These are phyloP conservation scores for Halocynthia aurantium DNA, from an alignment of 23 tunicate species.

Conservation along the genomic window DNA sequence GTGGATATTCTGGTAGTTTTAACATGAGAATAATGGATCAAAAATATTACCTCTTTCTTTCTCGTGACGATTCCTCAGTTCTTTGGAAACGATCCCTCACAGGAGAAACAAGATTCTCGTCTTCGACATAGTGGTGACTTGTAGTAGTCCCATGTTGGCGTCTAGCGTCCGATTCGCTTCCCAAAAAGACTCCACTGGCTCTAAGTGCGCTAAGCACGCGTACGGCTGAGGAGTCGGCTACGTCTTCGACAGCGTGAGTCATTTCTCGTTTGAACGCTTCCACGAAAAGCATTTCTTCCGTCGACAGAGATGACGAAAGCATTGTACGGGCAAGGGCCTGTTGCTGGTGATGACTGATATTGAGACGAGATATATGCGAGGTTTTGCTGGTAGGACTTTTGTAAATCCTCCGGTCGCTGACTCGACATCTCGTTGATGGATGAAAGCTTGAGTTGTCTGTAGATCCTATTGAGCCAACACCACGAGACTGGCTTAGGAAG, in stretches of 20 bases:
- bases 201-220: conserved; percentile 36
- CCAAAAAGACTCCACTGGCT: not conserved
- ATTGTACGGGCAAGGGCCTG: not conserved
- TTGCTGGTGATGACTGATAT: not conserved
- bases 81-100: too few relatives aligned
- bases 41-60: too few relatives aligned
- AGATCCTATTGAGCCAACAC: not conserved
- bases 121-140: too few relatives aligned
- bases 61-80: too few relatives aligned
- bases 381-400: not conserved
- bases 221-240: conserved; percentile 43
- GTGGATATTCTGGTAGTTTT: too few relatives aligned
- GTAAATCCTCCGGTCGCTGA: not conserved
- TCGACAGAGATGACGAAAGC: not conserved
- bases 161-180: not conserved
- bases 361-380: not conserved
- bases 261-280: conserved; percentile 43
- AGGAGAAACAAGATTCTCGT: too few relatives aligned
- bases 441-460: not conserved
- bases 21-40: too few relatives aligned
- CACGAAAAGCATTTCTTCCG: conserved; percentile 36
- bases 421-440: not conserved
- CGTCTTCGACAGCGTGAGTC: conserved; percentile 21
- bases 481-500: too few relatives aligned
- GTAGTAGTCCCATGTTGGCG: too few relatives aligned